Evolutionary conservation across 2,797 vertebrate genomes (phyloP).

Genomic region (Hylomyscus alleni): DNA sequence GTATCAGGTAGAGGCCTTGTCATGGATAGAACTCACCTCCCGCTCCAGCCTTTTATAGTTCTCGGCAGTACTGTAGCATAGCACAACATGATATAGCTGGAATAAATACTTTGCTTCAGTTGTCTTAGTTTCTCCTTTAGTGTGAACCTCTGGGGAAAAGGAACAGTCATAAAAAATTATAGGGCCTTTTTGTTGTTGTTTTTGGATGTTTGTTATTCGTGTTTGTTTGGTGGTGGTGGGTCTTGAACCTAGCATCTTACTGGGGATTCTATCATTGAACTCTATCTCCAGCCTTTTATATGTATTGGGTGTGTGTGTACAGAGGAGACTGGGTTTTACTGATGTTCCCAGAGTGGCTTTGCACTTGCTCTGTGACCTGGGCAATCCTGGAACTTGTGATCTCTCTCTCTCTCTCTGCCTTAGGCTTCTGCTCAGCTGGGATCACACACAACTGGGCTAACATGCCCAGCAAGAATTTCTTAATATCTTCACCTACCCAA

Average conservation of each 20-base stretch:
- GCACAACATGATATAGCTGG: background rate
- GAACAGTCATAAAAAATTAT: background rate
- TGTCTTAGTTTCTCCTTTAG: background rate
- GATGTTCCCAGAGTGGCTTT: background rate
- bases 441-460: background rate
- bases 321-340: background rate
- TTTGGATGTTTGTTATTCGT: too few species aligned
- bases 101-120: background rate
- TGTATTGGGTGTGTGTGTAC: background rate
- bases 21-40: background rate
- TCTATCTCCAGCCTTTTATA: background rate
- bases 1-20: background rate
- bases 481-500: background rate
- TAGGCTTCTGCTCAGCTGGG: background rate
- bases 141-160: background rate
- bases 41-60: background rate
- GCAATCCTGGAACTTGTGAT: background rate
- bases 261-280: background rate
- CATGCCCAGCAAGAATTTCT: background rate
- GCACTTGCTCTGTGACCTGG: background rate
- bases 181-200: background rate
- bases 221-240: background rate
- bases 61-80: background rate
- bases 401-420: background rate
- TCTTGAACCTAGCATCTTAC: background rate